phyloP scores from a whole-genome alignment of 2,888 invertebrate genomes.

The Eilema griseolum region DNA sequence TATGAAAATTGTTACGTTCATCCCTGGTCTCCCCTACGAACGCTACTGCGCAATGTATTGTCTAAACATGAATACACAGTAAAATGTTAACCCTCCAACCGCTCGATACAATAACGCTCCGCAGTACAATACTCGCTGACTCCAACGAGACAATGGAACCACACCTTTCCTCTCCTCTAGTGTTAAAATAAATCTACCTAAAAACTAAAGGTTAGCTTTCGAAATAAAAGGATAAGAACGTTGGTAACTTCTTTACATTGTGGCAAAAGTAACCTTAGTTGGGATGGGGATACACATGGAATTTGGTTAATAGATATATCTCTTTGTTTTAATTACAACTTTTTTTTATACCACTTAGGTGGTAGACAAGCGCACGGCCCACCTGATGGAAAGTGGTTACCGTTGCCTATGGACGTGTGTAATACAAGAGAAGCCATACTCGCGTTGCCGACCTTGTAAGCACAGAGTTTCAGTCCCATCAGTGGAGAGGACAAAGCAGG shows the following conservation, averaged over 20 bases:
- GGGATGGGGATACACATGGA: slow-evolving; percentile 30
- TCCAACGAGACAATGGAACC: slow-evolving; percentile 3
- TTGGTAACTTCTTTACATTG: slow-evolving; percentile 61
- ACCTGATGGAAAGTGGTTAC: no score
- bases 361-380: no score
- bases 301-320: neutral
- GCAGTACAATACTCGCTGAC: neutral
- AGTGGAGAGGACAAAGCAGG: no score
- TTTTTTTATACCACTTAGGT: no score
- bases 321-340: no score
- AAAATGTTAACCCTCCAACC: neutral
- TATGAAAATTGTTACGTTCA: no score
- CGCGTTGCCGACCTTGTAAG: no score
- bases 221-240: slow-evolving; percentile 60
- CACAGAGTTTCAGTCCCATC: no score
- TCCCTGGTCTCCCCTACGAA: no score
- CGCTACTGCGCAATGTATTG: neutral
- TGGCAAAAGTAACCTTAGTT: slow-evolving; percentile 40
- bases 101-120: neutral
- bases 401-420: no score
- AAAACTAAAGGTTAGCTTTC: slow-evolving; percentile 52
- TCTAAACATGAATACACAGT: neutral
- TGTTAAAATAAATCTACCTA: slow-evolving; percentile 49
- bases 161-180: slow-evolving; percentile 31
- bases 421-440: no score